These are phyloP conservation scores for Carpatolechia fugitivella DNA, from an alignment of 2,888 invertebrate species.

Conservation along the genomic window DNA sequence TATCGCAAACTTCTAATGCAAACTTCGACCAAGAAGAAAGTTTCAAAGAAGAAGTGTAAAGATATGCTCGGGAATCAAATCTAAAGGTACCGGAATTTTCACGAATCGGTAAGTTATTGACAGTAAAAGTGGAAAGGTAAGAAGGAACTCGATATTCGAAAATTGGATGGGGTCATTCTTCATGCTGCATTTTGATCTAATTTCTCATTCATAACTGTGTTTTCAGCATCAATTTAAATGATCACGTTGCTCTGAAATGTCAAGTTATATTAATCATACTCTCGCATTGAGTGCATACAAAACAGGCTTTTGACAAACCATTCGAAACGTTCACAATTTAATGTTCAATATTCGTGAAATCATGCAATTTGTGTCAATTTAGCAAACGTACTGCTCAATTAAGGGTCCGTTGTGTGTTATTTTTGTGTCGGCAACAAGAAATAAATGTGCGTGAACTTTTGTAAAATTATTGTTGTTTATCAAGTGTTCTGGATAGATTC, in stretches of 20 bases:
- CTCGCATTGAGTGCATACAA: slow-evolving; percentile 32
- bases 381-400: slow-evolving; percentile 52
- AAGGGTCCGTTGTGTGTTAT: slow-evolving; percentile 47
- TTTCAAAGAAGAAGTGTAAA: slow-evolving; percentile 69
- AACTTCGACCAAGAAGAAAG: slow-evolving; percentile 72
- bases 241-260: slow-evolving; percentile 15
- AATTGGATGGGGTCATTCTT: slow-evolving; percentile 48
- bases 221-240: slow-evolving; percentile 28
- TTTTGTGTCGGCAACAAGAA: slow-evolving; percentile 46
- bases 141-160: slow-evolving; percentile 36
- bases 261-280: slow-evolving; percentile 23
- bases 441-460: slow-evolving; percentile 47
- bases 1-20: slow-evolving; percentile 73
- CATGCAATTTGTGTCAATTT: slow-evolving; percentile 68
- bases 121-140: slow-evolving; percentile 47
- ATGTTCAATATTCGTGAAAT: slow-evolving; percentile 47
- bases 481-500: slow-evolving; percentile 57
- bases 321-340: slow-evolving; percentile 33
- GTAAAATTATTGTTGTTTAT: slow-evolving; percentile 31
- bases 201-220: slow-evolving; percentile 52
- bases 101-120: slow-evolving; percentile 68
- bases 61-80: slow-evolving; percentile 69
- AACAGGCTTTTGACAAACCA: slow-evolving; percentile 32
- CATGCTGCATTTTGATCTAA: slow-evolving; percentile 60
- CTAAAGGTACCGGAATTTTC: slow-evolving; percentile 73